Conservation (phyloP, 2,888 invertebrate species). For the Nemapogon koenigi region DNA sequence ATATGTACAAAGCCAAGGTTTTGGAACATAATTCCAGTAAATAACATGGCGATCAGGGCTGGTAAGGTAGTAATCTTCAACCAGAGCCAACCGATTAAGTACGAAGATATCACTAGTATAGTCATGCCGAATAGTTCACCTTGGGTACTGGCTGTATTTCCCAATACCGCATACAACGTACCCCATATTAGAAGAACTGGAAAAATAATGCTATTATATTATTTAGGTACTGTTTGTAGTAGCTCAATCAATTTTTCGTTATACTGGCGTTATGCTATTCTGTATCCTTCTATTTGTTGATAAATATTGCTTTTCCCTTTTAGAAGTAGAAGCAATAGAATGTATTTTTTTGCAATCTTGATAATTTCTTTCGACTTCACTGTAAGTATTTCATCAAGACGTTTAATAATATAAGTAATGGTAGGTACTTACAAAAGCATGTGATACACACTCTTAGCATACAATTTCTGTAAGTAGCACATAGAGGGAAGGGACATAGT, state of each 20-base stretch:
- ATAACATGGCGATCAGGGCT: slow-evolving; percentile 77
- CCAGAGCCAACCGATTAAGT: slow-evolving; percentile 74
- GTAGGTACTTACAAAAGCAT: slow-evolving; percentile 41
- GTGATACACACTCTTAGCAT: slow-evolving; percentile 44
- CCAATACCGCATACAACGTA: slow-evolving; percentile 69
- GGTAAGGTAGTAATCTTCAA: slow-evolving; percentile 73
- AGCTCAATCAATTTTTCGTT: no score
- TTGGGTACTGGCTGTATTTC: slow-evolving; percentile 67
- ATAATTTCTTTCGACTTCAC: no score
- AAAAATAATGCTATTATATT: slow-evolving; percentile 19
- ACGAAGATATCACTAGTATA: slow-evolving; percentile 69
- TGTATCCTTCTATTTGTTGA: no score
- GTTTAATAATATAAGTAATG: no score
- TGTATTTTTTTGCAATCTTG: no score
- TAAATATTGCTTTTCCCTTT: no score
- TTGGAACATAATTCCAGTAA: slow-evolving; percentile 73
- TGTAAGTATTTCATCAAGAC: no score
- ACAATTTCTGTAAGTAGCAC: slow-evolving; percentile 69
- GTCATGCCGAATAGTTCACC: slow-evolving; percentile 73
- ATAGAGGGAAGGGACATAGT: slow-evolving; percentile 73
- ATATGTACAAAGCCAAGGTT: slow-evolving; percentile 68
- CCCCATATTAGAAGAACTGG: slow-evolving; percentile 72
- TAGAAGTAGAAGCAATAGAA: no score
- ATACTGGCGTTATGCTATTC: no score
- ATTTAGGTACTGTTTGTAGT: no score